phyloP scores from a whole-genome alignment of 2,797 vertebrate species.

The Hephaestus fuliginosus region DNA sequence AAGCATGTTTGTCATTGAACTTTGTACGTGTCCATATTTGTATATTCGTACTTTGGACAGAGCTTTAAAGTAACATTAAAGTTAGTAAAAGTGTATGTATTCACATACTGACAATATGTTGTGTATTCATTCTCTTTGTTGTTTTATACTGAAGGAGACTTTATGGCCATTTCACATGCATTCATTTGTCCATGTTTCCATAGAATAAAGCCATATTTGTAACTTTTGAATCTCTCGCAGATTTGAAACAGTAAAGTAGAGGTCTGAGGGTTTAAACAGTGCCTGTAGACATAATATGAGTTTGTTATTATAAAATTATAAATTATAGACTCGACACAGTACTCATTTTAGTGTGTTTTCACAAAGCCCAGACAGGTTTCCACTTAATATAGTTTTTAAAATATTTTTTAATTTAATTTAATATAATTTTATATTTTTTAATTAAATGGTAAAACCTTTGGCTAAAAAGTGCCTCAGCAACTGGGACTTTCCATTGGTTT shows the following conservation, averaged over 20 bases:
- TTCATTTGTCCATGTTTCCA: background rate
- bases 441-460: background rate
- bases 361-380: no score
- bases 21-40: no score
- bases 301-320: no score
- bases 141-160: background rate
- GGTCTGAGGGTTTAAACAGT: background rate
- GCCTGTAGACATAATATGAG: background rate
- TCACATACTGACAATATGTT: background rate
- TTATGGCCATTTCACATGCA: background rate
- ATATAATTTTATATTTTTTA: no score
- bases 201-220: background rate
- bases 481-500: constrained; percentile 29
- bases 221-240: background rate
- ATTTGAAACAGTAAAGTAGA: background rate
- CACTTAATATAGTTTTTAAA: no score
- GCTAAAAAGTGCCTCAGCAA: constrained; percentile 12
- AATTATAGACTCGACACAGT: no score
- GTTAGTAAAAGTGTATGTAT: background rate
- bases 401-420: no score
- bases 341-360: no score
- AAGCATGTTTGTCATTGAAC: no score
- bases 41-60: no score
- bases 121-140: background rate
- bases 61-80: background rate